Evolutionary conservation across 1,140 invertebrate genomes (phyloP), one percentile per base, ranked within the genome.

Genomic region (Sitophilus oryzae): DNA sequence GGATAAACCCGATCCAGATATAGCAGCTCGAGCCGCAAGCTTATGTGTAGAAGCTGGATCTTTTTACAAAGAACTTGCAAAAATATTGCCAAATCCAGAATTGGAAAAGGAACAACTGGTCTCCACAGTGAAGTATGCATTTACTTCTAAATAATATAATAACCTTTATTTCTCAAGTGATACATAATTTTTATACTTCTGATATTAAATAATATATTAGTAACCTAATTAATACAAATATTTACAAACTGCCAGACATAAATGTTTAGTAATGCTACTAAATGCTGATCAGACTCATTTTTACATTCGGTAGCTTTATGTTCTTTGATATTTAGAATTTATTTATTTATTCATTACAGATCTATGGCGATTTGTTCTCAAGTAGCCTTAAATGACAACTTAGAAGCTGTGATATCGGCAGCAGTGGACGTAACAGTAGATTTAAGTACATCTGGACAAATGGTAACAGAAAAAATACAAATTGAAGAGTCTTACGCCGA

Each of bases 341-440:
- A 11, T 16, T n/a, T n/a, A n/a, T n/a, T n/a, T n/a, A n/a, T n/a
- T n/a, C n/a, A 20, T 36, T 23, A 11, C 25, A 55, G 52, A 35
- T 55, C 52, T 10, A 11, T 55, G 14, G n/a, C 52, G 3, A 23
- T 20, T 21, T 55, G 52, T 42, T 47, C 52, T 20, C 52, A 55
- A 22, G 44, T 19, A 20, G 52, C 35, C 11, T n/a, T 55, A 18
- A 47, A 47, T 16, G 19, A 40, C 15, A 55, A 55, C 34, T 14
- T 19, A 10, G 37, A 55, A 34, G 4, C 35, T 2, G 44, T 55
- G 4, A n/a, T n/a, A n/a, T 6, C 22, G 20, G 10, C 52, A 4
- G 11, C 37, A 47, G 10, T 11, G 5, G n/a, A n/a, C n/a, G 5
- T 34, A 22, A 4, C 2, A 14, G 5, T 19, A 11, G 21, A 46